Conservation (phyloP, 2,888 invertebrate genomes). For the Oscheius myriophilus region DNA sequence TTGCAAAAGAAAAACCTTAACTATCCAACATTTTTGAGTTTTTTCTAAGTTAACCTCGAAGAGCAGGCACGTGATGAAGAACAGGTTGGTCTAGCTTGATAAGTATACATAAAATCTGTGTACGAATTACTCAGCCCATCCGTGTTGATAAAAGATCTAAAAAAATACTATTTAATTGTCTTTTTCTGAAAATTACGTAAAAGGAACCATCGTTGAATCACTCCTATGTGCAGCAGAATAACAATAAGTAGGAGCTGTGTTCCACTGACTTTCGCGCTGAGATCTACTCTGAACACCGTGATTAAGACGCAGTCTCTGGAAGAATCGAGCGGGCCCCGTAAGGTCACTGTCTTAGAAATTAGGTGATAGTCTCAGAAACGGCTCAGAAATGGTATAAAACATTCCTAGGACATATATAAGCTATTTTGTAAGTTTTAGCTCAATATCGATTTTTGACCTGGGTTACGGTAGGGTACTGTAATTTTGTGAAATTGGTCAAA, state of each 20-base stretch:
- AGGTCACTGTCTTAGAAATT: conserved; percentile 5
- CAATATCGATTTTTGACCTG: no score
- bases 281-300: no score
- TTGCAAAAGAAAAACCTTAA: conserved; percentile 12
- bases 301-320: no score
- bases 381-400: no score
- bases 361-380: background rate
- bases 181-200: background rate
- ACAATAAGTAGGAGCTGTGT: conserved; percentile 7
- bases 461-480: no score
- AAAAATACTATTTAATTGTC: background rate
- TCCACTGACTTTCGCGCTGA: conserved; percentile 11
- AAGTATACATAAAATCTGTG: conserved; percentile 12
- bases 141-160: conserved; percentile 2
- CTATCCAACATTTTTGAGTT: background rate
- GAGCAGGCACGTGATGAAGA: background rate
- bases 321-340: no score
- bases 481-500: no score
- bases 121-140: conserved; percentile 16
- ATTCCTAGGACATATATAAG: no score
- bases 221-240: conserved; percentile 3
- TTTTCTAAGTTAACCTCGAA: background rate
- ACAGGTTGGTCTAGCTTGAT: conserved; percentile 12
- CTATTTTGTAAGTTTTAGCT: no score
- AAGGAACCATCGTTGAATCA: conserved; percentile 11